phyloP scores from a whole-genome alignment of 2,797 vertebrate genomes.

The Dallia pectoralis region DNA sequence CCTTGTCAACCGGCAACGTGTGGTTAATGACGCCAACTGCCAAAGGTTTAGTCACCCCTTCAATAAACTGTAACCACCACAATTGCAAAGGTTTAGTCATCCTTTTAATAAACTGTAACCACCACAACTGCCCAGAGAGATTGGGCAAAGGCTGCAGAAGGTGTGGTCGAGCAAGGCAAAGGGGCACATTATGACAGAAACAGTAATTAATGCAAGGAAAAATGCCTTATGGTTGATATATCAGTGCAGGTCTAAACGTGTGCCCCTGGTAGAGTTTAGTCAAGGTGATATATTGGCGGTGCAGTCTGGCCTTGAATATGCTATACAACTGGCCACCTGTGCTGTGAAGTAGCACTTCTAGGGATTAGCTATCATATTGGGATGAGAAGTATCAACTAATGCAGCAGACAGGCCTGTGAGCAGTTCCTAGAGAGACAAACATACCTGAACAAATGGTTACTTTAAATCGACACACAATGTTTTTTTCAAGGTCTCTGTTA shows the following conservation, averaged over 20 bases:
- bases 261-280: not conserved
- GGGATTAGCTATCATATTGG: not conserved
- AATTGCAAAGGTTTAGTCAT: constrained; percentile 25
- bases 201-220: constrained; percentile 1
- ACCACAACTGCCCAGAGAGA: constrained; percentile 24
- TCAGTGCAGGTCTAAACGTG: not conserved
- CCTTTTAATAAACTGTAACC: constrained; percentile 37
- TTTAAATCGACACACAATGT: not conserved
- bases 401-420: not conserved
- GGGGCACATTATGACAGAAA: constrained; percentile 19
- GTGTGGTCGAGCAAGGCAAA: constrained; percentile 14
- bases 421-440: not conserved
- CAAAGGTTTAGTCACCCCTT: constrained; percentile 27
- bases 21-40: constrained; percentile 37
- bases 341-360: not conserved
- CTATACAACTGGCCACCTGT: not conserved
- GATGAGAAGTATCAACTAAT: not conserved
- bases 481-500: too few species aligned
- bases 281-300: not conserved
- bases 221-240: not conserved
- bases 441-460: not conserved
- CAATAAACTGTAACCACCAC: constrained; percentile 37
- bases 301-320: not conserved
- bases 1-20: constrained; percentile 8
- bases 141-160: constrained; percentile 13